phyloP scores from a whole-genome alignment of 2,888 invertebrate genomes.

The Smittia aterrima region DNA sequence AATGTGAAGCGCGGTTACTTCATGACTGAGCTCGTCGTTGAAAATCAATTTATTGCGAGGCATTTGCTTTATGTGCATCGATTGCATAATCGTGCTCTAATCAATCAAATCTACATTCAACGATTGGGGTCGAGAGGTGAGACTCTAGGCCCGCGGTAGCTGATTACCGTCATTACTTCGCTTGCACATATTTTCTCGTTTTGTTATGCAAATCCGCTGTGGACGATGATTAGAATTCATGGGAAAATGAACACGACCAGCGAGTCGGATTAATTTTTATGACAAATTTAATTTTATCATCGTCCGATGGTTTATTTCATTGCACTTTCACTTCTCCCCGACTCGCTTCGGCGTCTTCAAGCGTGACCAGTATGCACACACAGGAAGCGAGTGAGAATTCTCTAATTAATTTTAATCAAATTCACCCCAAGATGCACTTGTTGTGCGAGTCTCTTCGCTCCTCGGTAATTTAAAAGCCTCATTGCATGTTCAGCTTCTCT shows the following conservation, averaged over 20 bases:
- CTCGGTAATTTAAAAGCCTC: neutral
- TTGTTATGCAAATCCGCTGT: neutral
- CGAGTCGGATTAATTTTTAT: neutral
- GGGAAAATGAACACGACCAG: neutral
- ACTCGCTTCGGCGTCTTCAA: neutral
- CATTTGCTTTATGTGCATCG: constrained; percentile 57
- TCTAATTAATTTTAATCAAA: constrained; percentile 27
- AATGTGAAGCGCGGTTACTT: constrained; percentile 56
- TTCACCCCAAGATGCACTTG: constrained; percentile 25
- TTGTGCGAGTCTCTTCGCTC: neutral
- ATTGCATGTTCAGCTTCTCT: constrained; percentile 16
- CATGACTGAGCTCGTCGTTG: constrained; percentile 54
- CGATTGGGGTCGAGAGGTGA: constrained; percentile 33
- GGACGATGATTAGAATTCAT: neutral
- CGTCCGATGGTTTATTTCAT: too few relatives aligned
- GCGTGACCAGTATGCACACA: neutral
- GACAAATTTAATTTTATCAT: neutral
- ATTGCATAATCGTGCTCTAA: constrained; percentile 56
- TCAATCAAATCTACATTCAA: constrained; percentile 56
- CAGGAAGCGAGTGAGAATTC: constrained; percentile 14
- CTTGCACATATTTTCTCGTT: neutral
- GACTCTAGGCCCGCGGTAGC: neutral
- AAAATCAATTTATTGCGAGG: constrained; percentile 56
- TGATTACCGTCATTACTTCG: constrained; percentile 23
- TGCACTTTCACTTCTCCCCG: constrained; percentile 6